phyloP scores from a whole-genome alignment of 2,888 invertebrate species.

The Lithodes maja region DNA sequence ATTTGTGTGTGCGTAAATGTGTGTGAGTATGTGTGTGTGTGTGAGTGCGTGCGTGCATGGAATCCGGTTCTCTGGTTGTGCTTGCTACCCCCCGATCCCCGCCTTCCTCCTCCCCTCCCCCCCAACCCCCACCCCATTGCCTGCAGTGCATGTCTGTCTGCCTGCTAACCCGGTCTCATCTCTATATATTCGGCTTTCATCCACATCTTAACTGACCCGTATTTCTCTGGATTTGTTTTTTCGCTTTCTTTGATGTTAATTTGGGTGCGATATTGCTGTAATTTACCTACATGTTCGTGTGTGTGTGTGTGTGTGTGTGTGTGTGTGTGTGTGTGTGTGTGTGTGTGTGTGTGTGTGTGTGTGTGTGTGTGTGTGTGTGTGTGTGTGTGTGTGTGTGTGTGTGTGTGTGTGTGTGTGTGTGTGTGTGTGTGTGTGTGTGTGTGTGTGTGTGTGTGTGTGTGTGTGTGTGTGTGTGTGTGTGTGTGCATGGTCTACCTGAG shows the following conservation, averaged over 20 bases:
- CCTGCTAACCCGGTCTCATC: background rate
- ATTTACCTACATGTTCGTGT: background rate
- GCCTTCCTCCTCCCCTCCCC: background rate
- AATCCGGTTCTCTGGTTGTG: conserved; percentile 15
- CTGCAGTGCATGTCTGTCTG: background rate
- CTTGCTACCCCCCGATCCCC: background rate
- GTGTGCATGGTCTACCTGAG: too few relatives aligned
- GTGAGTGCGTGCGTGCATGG: conserved; percentile 18
- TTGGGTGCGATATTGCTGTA: background rate
- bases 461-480: too few relatives aligned
- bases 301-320: conserved; percentile 10
- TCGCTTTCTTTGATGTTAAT: background rate
- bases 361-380: background rate
- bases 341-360: conserved; percentile 21
- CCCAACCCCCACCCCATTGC: background rate
- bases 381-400: background rate
- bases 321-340: conserved; percentile 26
- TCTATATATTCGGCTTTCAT: background rate
- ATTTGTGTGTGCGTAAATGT: too few relatives aligned
- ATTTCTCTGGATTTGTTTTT: background rate
- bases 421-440: too few relatives aligned
- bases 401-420: background rate
- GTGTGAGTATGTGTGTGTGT: background rate
- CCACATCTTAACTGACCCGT: background rate
- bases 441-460: too few relatives aligned